Conservation (phyloP, 2,797 vertebrate genomes). For the Lates japonicus region DNA sequence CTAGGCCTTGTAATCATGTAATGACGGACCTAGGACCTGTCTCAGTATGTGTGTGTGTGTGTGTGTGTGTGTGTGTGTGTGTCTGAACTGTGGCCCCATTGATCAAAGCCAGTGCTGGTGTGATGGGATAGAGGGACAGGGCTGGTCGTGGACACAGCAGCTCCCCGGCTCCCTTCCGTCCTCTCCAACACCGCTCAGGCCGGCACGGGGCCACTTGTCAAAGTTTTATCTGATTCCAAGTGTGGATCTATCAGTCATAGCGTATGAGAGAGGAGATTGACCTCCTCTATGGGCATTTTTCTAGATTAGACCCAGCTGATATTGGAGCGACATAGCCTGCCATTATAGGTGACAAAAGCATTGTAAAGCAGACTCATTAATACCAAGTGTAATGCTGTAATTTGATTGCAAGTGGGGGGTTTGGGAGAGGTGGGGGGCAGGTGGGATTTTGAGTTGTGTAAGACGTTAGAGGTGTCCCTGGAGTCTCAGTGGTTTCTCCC, state of each 20-base stretch:
- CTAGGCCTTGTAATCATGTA: conserved; percentile 86
- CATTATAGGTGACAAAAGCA: conserved; percentile 70
- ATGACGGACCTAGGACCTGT: conserved; percentile 84
- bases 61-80: conserved; percentile 66
- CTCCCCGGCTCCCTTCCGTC: conserved; percentile 62
- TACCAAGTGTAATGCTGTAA: conserved; percentile 54
- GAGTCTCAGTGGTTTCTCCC: conserved; percentile 86
- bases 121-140: conserved; percentile 89
- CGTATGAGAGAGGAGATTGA: conserved; percentile 91
- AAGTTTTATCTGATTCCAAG: conserved; percentile 98
- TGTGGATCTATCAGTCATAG: conserved; percentile 95
- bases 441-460: conserved; percentile 70
- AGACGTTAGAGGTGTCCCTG: conserved; percentile 79
- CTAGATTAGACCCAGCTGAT: conserved; percentile 86
- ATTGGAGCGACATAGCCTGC: conserved; percentile 71
- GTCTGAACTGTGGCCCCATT: conserved; percentile 84
- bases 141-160: conserved; percentile 78
- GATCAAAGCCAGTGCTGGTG: conserved; percentile 91
- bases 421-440: conserved; percentile 48
- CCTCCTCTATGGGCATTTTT: conserved; percentile 88
- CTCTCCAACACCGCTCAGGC: conserved; percentile 80
- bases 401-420: conserved; percentile 76
- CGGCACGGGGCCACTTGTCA: conserved; percentile 92
- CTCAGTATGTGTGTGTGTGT: conserved; percentile 48
- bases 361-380: conserved; percentile 76